phyloP scores from a whole-genome alignment of 2,113 vertebrate species.

The Tichodroma muraria region DNA sequence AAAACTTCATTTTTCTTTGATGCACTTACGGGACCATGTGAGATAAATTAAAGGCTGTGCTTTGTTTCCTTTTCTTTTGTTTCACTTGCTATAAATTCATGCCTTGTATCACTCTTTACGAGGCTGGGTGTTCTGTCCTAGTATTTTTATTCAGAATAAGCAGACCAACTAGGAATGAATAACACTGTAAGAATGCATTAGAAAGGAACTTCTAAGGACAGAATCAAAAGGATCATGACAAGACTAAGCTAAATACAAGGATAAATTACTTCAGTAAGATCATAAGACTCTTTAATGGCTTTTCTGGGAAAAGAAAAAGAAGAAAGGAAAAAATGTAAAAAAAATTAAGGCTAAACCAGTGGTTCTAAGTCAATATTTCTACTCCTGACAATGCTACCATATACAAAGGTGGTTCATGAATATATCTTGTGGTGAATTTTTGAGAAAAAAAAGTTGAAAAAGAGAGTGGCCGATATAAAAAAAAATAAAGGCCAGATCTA shows the following conservation, averaged over 20 bases:
- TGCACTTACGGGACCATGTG: fast-evolving
- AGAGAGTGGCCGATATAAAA: not conserved
- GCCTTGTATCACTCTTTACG: not conserved
- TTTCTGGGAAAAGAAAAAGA: not conserved
- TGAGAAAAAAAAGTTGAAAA: not conserved
- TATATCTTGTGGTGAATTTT: not conserved
- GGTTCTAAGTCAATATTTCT: not conserved
- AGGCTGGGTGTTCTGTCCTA: not conserved
- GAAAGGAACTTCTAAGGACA: not conserved
- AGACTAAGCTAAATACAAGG: not conserved
- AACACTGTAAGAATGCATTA: not conserved
- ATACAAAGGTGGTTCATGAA: fast-evolving
- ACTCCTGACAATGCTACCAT: not conserved
- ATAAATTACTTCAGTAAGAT: not conserved
- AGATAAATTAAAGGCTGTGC: not conserved
- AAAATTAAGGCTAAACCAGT: not conserved
- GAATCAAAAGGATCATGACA: not conserved
- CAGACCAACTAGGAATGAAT: not conserved
- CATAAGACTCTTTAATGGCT: not conserved
- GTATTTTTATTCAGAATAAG: not conserved
- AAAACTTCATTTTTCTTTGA: not conserved
- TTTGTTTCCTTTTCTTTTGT: not conserved
- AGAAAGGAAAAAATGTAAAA: not conserved
- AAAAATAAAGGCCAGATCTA: not conserved
- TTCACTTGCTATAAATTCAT: not conserved